phyloP scores from a whole-genome alignment of 1,140 invertebrate species.

The Neomicropteryx cornuta region DNA sequence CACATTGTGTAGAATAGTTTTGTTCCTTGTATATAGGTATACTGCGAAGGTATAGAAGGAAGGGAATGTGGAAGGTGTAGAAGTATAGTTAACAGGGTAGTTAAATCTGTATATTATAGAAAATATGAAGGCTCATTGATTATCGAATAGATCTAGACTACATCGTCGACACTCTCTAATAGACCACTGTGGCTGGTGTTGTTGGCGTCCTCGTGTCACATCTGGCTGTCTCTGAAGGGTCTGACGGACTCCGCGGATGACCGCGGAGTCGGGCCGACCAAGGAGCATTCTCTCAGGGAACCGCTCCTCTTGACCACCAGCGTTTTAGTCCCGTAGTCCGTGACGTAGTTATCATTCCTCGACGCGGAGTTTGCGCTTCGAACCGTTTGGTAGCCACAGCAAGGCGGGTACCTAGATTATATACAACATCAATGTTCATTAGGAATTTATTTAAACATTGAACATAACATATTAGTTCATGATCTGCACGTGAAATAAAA shows the following conservation, averaged over 20 bases:
- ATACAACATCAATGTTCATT: too few relatives aligned
- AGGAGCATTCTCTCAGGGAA: constrained; percentile 52
- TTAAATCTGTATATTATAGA: too few relatives aligned
- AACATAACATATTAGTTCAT: too few relatives aligned
- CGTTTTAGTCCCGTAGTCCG: constrained; percentile 48
- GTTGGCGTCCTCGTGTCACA: constrained; percentile 34
- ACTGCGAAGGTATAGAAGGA: too few relatives aligned
- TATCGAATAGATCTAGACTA: too few relatives aligned
- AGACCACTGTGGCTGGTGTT: constrained; percentile 30
- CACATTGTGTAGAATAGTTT: too few relatives aligned
- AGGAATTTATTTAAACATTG: too few relatives aligned
- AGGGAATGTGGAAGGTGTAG: too few relatives aligned
- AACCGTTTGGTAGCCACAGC: constrained; percentile 55
- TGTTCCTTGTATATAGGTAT: too few relatives aligned
- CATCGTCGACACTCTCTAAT: constrained; percentile 33
- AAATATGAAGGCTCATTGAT: too few relatives aligned
- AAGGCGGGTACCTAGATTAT: constrained; percentile 53
- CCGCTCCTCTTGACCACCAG: constrained; percentile 55
- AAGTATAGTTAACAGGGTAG: too few relatives aligned
- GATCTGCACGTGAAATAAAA: too few relatives aligned
- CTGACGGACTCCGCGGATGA: constrained; percentile 52
- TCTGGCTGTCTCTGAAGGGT: constrained; percentile 36
- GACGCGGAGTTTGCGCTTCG: constrained; percentile 33
- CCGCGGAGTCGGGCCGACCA: constrained; percentile 51
- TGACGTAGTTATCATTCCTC: constrained; percentile 46